Conservation (phyloP, 92 coral and sea anemone genomes). For the Phymanthus crucifer region DNA sequence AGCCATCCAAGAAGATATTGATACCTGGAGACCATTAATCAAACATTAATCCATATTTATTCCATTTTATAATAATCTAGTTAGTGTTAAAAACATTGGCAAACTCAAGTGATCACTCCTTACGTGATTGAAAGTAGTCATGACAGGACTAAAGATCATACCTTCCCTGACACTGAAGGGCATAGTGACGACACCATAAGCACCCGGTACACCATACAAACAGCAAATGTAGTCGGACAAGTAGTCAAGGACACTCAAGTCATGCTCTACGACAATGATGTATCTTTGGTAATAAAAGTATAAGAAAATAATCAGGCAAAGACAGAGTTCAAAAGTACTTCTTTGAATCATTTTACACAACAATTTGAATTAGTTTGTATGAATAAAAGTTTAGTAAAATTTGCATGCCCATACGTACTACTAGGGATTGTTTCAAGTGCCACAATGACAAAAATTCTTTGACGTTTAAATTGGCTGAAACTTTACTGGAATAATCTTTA, state of each 20-base stretch:
- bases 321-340: too few relatives aligned
- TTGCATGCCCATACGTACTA: too few relatives aligned
- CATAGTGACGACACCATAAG: constrained; percentile 96
- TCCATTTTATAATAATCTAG: background rate
- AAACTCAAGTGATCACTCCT: too few relatives aligned
- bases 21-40: constrained; percentile 59
- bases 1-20: constrained; percentile 97
- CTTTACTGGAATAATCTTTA: too few relatives aligned
- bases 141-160: constrained; percentile 28
- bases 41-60: background rate
- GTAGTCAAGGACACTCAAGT: constrained; percentile 97
- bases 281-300: constrained; percentile 51
- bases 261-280: constrained; percentile 99
- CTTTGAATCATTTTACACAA: background rate
- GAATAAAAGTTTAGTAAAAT: background rate
- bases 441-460: too few relatives aligned
- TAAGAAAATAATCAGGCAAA: too few relatives aligned
- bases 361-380: background rate
- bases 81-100: background rate
- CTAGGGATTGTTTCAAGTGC: too few relatives aligned
- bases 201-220: constrained; percentile 96
- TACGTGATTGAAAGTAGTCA: too few relatives aligned
- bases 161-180: constrained; percentile 99
- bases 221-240: constrained; percentile 97
- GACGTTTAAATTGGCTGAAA: too few relatives aligned